Base-by-base conservation (phyloP, 92 coral and sea anemone species). In the Epizoanthus ramosus region DNA sequence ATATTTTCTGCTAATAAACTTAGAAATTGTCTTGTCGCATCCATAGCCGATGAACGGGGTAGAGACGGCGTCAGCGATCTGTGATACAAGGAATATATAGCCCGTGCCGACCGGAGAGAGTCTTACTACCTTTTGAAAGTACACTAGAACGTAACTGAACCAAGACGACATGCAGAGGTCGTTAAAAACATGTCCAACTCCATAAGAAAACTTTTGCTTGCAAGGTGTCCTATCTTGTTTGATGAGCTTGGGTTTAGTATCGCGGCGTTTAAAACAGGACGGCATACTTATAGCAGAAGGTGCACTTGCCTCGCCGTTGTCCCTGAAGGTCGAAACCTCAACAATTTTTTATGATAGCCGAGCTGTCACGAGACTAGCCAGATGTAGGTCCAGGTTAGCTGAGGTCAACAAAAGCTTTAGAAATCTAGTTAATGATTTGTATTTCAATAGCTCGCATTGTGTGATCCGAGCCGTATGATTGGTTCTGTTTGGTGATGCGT, bases 151-250 rank as follows among this genome's bases (percentile, higher is more conserved):
- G 59, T 93, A 93, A 66, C 95, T 93, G 17, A 91, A 93, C 98
- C 98, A 93, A 17, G 98, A 88, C 75, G 93, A 94, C 69, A 93
- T 93, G 68, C 98, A 93, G 22, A 93, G 90, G 75, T 93, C 98
- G 85, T 93, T 93, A 63, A 93, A 93, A 21, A 93, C 93, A 73
- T 93, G 98, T 24, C 98, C 98, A 9, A 89, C 98, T 50, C 98
- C 98, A 74, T 93, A 92, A 68, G 88, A 83, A 2, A 93, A 28
- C 80, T 90, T 91, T 76, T 93, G 98, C 73, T 93, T 93, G 58
- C 85, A 31, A 9, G 95, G 80, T 35, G 94, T 84, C 53, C 84
- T 88, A 28, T 89, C 90, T 22, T 69, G 83, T 17, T 84, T 87
- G 0, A 89, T 85, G 14, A 89, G 73, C 66, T 16, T 75, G 43